Conservation (phyloP, 2,888 invertebrate genomes). For the Melinopterus prodromus region DNA sequence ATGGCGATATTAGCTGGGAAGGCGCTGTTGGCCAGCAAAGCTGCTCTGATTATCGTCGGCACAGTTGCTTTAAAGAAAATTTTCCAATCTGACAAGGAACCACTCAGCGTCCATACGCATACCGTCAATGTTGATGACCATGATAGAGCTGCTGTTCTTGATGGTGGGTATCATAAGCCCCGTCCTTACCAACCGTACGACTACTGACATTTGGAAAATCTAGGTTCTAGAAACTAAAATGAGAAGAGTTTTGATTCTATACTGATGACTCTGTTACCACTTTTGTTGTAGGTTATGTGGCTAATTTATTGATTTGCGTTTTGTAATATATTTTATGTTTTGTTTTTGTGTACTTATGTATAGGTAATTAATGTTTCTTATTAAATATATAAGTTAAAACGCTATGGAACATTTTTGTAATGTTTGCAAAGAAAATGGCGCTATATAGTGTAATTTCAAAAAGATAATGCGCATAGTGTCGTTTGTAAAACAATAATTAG, state of each 20-base stretch:
- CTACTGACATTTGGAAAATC: not conserved
- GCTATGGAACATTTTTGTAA: too few species aligned
- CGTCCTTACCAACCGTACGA: conserved; percentile 31
- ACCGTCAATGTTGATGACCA: conserved; percentile 60
- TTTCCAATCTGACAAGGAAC: conserved; percentile 68
- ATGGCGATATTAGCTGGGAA: conserved; percentile 76
- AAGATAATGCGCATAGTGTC: too few species aligned
- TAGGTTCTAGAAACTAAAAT: not conserved
- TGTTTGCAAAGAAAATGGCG: too few species aligned
- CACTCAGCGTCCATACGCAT: conserved; percentile 71
- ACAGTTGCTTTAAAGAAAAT: conserved; percentile 76
- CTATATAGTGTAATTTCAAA: too few species aligned
- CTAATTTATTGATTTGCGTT: not conserved
- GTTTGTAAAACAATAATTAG: too few species aligned
- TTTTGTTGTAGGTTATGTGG: not conserved
- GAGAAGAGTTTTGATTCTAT: not conserved
- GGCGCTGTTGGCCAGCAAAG: conserved; percentile 76
- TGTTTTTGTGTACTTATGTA: not conserved
- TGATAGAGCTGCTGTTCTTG: conserved; percentile 39
- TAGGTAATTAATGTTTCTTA: too few species aligned
- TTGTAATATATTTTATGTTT: not conserved
- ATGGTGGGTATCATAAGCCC: conserved; percentile 29
- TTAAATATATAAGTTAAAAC: too few species aligned
- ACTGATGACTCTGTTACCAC: not conserved
- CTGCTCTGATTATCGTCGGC: conserved; percentile 75